phyloP scores from a whole-genome alignment of 2,113 vertebrate species.

The Trochalopteron elliotii region DNA sequence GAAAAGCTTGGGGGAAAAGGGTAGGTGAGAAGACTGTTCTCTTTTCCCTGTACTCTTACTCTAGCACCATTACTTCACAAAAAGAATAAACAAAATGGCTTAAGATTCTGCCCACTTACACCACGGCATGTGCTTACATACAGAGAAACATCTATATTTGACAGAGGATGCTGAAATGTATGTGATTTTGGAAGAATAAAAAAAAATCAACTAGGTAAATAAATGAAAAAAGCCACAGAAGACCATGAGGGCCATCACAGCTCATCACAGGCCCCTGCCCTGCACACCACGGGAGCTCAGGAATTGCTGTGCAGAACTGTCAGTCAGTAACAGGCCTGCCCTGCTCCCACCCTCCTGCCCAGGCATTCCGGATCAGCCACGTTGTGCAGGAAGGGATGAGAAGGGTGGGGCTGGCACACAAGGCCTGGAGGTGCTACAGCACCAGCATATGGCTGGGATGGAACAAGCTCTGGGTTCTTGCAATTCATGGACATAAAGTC shows the following conservation, averaged over 20 bases:
- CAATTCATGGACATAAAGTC: neutral
- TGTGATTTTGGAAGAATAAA: neutral
- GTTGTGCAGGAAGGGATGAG: neutral
- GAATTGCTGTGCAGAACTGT: neutral
- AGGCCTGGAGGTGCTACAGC: neutral
- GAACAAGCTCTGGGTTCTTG: neutral
- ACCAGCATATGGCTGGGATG: neutral
- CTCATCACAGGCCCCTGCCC: neutral
- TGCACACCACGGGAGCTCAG: rapidly evolving
- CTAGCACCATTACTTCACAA: neutral
- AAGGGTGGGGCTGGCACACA: neutral
- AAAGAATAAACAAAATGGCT: neutral
- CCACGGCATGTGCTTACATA: rapidly evolving
- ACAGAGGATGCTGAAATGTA: no score
- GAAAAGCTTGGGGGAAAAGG: neutral
- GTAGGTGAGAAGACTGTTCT: neutral
- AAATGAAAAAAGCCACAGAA: neutral
- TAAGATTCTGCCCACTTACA: neutral
- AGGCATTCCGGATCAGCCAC: neutral
- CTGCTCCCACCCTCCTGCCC: neutral
- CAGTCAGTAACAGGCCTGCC: rapidly evolving
- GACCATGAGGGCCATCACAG: neutral
- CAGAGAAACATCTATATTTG: neutral
- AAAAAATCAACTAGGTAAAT: neutral
- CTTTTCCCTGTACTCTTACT: neutral